A percentile compares a stretch with the other conserved stretches of the same genome.
Conservation (phyloP, 2,113 vertebrate species). For the Actenoides hombroni region DNA sequence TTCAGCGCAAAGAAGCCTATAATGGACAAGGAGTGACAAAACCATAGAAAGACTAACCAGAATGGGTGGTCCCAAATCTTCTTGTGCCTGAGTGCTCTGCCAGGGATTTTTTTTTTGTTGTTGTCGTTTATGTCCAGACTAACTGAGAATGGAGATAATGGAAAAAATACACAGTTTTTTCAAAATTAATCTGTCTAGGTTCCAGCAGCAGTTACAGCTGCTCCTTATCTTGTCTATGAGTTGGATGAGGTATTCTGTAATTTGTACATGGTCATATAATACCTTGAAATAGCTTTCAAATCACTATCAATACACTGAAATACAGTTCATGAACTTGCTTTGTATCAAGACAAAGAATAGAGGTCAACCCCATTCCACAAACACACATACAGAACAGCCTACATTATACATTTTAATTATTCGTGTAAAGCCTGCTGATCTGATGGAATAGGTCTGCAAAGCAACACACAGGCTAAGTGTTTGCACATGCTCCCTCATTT, state of each 20-base stretch:
- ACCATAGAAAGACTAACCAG: background rate
- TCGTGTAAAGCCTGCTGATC: background rate
- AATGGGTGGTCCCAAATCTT: background rate
- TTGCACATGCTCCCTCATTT: background rate
- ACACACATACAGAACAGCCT: background rate
- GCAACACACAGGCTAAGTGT: background rate
- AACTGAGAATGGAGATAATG: background rate
- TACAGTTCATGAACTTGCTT: background rate
- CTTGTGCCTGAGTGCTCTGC: background rate
- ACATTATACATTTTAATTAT: background rate
- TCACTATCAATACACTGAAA: background rate
- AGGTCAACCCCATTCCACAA: background rate
- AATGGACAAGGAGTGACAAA: background rate
- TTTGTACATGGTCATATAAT: background rate
- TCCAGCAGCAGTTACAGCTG: background rate
- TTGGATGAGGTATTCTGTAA: background rate
- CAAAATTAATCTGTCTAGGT: background rate
- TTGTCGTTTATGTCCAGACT: background rate
- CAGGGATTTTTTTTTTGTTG: background rate
- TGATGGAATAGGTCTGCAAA: background rate
- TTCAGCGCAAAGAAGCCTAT: background rate
- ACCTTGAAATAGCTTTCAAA: conserved; percentile 33
- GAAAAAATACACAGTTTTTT: background rate
- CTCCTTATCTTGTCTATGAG: background rate
- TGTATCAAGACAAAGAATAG: background rate